phyloP scores from a whole-genome alignment of 1,140 invertebrate species.

The Anadara kagoshimensis region DNA sequence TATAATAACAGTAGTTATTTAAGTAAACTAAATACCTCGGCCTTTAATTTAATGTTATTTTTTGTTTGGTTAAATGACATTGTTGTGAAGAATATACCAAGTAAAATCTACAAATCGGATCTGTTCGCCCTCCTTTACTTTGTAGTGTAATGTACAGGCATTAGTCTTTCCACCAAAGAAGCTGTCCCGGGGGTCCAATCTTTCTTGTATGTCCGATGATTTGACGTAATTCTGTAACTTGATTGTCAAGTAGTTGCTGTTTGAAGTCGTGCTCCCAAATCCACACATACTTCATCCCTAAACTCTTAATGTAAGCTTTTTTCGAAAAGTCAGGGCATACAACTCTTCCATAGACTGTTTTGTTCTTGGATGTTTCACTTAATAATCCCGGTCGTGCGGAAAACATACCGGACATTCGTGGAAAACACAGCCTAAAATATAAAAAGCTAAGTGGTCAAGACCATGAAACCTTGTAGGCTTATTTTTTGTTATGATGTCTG shows the following conservation, averaged over 20 bases:
- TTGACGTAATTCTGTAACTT: background rate
- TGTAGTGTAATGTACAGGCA: conserved; percentile 48
- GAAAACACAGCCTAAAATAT: conserved; percentile 36
- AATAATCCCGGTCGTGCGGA: background rate
- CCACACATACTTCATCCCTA: conserved; percentile 32
- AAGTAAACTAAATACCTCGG: no score
- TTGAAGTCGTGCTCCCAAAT: conserved; percentile 49
- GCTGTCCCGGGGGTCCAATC: conserved; percentile 47
- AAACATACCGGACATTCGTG: conserved; percentile 52
- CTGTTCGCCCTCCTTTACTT: conserved; percentile 45
- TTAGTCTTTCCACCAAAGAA: conserved; percentile 68
- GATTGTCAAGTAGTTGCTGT: conserved; percentile 18
- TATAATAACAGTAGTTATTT: no score
- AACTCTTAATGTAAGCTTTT: conserved; percentile 9
- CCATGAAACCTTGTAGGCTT: no score
- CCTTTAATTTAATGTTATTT: no score
- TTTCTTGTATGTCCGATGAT: background rate
- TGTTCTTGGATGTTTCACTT: conserved; percentile 18
- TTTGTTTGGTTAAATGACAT: no score
- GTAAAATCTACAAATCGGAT: no score
- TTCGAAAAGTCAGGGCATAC: conserved; percentile 23
- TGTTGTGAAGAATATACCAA: no score
- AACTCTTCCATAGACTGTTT: conserved; percentile 34
- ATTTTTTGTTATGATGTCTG: no score
- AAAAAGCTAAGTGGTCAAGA: no score